Conservation (phyloP, 2,888 invertebrate species). For the Bombylius major region DNA sequence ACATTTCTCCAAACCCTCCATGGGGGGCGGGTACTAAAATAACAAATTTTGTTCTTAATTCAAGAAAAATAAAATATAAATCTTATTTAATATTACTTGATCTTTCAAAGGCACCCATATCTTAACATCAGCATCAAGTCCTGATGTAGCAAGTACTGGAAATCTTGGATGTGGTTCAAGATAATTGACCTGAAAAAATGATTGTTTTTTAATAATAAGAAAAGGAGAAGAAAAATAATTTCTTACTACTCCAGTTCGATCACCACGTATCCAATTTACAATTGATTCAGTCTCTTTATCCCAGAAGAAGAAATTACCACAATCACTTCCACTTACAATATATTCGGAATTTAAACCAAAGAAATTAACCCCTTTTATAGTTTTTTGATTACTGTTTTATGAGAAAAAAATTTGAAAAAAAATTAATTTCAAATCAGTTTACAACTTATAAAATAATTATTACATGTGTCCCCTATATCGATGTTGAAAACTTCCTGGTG, state of each 20-base stretch:
- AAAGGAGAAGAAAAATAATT: not conserved
- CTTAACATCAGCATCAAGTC: conserved; percentile 84
- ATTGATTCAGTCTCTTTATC: conserved; percentile 76
- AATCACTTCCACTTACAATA: conserved; percentile 87
- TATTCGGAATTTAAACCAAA: conserved; percentile 86
- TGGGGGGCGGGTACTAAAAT: conserved; percentile 21
- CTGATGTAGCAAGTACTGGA: conserved; percentile 76
- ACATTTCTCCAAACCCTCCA: conserved; percentile 24
- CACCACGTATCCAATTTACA: conserved; percentile 77
- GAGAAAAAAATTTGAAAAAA: conserved; percentile 23
- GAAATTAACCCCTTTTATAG: conserved; percentile 85
- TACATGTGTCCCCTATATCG: conserved; percentile 51
- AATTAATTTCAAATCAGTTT: not conserved
- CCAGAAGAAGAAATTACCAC: conserved; percentile 81
- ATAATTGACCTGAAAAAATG: conserved; percentile 47
- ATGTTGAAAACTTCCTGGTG: conserved; percentile 37
- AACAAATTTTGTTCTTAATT: not conserved
- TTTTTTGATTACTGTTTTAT: conserved; percentile 47
- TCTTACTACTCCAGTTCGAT: conserved; percentile 66
- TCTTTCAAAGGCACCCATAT: conserved; percentile 74
- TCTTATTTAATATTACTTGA: conserved; percentile 21
- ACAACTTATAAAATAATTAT: not conserved
- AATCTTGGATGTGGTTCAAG: conserved; percentile 80
- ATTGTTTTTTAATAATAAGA: too few relatives aligned
- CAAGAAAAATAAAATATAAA: too few relatives aligned